Evolutionary conservation across 2,113 vertebrate genomes (phyloP).

Genomic region (Arenaria interpres): DNA sequence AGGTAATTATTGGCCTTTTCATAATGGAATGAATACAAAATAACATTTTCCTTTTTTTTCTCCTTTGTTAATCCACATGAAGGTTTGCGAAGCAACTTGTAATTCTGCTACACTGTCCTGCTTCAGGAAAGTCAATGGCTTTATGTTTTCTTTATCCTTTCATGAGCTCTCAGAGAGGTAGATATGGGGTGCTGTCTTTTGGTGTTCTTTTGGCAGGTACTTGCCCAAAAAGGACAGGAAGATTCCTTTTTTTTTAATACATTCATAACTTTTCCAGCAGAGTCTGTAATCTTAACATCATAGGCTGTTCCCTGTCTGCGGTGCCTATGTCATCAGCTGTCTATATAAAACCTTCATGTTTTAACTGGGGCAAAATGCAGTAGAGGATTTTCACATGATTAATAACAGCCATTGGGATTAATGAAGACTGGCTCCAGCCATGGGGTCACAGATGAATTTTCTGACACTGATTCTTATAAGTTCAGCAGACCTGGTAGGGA

Average conservation of each 20-base stretch:
- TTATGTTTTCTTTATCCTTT: not conserved
- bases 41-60: not conserved
- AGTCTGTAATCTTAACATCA: not conserved
- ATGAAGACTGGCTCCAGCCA: not conserved
- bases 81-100: not conserved
- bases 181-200: not conserved
- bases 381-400: not conserved
- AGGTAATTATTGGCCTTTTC: not conserved
- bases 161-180: not conserved
- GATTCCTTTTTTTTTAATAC: not conserved
- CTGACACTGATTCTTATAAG: not conserved
- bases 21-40: not conserved
- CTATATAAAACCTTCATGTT: not conserved
- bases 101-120: not conserved
- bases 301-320: not conserved
- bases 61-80: not conserved
- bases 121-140: not conserved
- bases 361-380: not conserved
- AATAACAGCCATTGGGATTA: not conserved
- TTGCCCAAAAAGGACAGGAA: not conserved
- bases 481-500: not conserved
- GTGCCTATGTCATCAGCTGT: not conserved
- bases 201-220: not conserved
- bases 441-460: not conserved
- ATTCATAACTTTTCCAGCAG: not conserved